These are phyloP conservation scores for Gobius niger DNA, from an alignment of 2,113 vertebrate genomes.

Conservation along the genomic window DNA sequence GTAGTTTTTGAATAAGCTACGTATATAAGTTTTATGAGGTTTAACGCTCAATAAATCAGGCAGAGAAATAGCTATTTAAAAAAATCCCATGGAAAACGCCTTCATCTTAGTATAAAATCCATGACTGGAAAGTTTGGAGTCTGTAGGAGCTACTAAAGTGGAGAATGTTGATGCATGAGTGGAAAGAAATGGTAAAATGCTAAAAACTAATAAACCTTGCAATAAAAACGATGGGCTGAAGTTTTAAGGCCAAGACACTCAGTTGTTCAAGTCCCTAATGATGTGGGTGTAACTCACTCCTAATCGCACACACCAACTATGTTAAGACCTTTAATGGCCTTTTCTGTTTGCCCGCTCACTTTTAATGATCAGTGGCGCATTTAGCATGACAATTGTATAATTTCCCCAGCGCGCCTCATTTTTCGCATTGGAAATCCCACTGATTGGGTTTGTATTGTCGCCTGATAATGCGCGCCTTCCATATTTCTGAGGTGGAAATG, in stretches of 20 bases:
- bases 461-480: conserved; percentile 19
- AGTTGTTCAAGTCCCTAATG: too few species aligned
- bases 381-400: conserved; percentile 39
- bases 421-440: conserved; percentile 32
- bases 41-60: too few species aligned
- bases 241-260: not conserved
- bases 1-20: too few species aligned
- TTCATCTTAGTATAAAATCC: too few species aligned
- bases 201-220: conserved; percentile 6
- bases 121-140: too few species aligned
- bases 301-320: conserved; percentile 16
- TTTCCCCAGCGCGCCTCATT: conserved; percentile 43
- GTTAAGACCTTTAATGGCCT: conserved; percentile 27
- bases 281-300: conserved; percentile 13
- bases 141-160: too few species aligned
- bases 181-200: too few species aligned
- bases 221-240: conserved; percentile 8
- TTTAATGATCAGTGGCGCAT: conserved; percentile 44
- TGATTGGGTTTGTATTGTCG: conserved; percentile 60
- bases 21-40: too few species aligned
- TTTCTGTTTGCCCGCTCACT: conserved; percentile 36
- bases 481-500: conserved; percentile 38
- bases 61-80: too few species aligned
- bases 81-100: too few species aligned
- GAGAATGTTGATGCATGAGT: too few species aligned